A percentile compares a stretch with the other conserved stretches of the same genome.
These are phyloP conservation scores for Microchrysa polita DNA, from an alignment of 2,888 invertebrate genomes.

Conservation along the genomic window DNA sequence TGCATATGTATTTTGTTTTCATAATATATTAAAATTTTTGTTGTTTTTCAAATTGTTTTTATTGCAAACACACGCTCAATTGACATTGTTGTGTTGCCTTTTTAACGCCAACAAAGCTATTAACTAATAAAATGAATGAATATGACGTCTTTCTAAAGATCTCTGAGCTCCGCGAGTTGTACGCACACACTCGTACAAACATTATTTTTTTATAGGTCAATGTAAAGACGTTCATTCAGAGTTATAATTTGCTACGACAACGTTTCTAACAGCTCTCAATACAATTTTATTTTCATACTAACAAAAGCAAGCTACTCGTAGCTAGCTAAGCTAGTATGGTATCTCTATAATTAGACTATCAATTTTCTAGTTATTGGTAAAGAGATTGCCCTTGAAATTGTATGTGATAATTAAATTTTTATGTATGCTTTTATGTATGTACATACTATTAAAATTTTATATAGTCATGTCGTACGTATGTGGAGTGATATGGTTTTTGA, in stretches of 20 bases:
- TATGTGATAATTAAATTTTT: neutral
- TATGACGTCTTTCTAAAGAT: neutral
- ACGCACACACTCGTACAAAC: too few relatives aligned
- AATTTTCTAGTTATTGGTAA: conserved; percentile 15
- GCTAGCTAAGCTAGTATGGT: too few relatives aligned
- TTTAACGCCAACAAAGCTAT: neutral
- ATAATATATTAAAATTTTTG: neutral
- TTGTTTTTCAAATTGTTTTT: too few relatives aligned
- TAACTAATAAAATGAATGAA: neutral
- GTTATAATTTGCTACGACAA: neutral
- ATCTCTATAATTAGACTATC: conserved; percentile 10
- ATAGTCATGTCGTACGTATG: too few relatives aligned
- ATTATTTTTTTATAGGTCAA: conserved; percentile 31
- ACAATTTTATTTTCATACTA: neutral
- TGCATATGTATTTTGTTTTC: conserved; percentile 1
- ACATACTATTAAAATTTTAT: too few relatives aligned
- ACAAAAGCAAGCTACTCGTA: too few relatives aligned
- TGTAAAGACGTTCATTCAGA: conserved; percentile 13
- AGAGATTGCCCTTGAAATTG: conserved; percentile 12
- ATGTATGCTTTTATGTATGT: too few relatives aligned
- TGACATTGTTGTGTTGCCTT: neutral
- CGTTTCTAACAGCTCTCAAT: neutral
- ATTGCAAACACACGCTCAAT: conserved; percentile 3
- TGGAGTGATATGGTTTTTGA: too few relatives aligned
- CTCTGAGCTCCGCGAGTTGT: too few relatives aligned